Base-by-base conservation (phyloP, 1,140 invertebrate genomes). In the Eumaeus atala region DNA sequence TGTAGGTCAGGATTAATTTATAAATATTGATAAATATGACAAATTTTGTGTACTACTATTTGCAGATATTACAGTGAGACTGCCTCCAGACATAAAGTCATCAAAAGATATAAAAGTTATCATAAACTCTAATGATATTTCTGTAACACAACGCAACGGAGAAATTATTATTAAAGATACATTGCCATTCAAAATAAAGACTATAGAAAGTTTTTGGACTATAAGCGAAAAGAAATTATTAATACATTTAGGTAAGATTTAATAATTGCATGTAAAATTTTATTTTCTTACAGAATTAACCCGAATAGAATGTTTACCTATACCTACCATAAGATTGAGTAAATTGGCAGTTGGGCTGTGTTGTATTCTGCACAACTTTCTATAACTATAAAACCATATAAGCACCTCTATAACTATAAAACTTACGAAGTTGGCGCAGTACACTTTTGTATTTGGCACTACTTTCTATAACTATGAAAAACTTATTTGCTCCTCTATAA, bases 191-290 rank as follows among this genome's bases (percentile, higher is more conserved):
- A 92, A 92, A 65, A 91, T 92, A 37, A 92, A 93, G 64, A 89
- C 91, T 59, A 90, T 91, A 48, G 95, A 97, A 38, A 92, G 92
- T 12, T 89, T 95, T 57, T 97, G 96, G 96, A 95, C 91, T 40
- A 88, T 97, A 10, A 90, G 91, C 58, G 91, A 93, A 65, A 91
- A 91, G 12, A 91, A 91, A 77, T 73, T 94, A 1, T 61, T 84
- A 40, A 78, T 88, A 40, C 84, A 88, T 72, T 73, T 88, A 71
- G 87, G 87, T 88, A 74, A 67, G 37, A 36, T 36, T 18, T 48
- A 18, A 10, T 28, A 17, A 37, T 10, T 40, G 9, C 36, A 51
- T 14, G 14, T n/a, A 35, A 7, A 36, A 50, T 2, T 36, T 9
- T 7, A n/a, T 50, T 49, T 11, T 34, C 33, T 16, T 3, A n/a